Base-by-base conservation (phyloP, 2,888 invertebrate species). In the Masnerella sp. region DNA sequence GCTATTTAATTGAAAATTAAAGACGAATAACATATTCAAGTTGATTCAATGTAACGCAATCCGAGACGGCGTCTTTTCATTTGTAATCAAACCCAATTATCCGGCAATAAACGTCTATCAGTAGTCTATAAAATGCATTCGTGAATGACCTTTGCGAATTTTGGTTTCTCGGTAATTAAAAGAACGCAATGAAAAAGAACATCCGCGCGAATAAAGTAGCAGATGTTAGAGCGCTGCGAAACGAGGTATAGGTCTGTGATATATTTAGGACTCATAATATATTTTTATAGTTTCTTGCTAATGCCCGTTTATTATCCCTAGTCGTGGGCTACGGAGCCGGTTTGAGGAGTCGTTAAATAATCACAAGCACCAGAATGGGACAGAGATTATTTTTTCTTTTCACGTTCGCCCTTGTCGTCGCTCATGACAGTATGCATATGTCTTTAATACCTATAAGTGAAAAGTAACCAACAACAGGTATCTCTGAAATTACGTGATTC, bases 241-340 rank as follows among this genome's bases (percentile, higher is more conserved):
- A 70, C 49, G 67, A 68, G 68, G 18, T 68, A 62, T 76, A 40
- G 52, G 43, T 36, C 61, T 67, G 75, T 69, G 69, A 74, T 74
- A 74, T 70, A 74, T 77, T 77, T 75, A 64, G 75, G 73, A 72
- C 56, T 59, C 76, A 28, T 78, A 74, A 75, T 74, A 74, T 76
- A 78, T 77, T 78, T 77, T 78, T 77, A 77, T 77, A 78, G 78
- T 72, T 78, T 76, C 77, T 59, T 56, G 75, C 75, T 78, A 76
- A 78, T 70, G 73, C 76, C 56, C 75, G 77, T 77, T 78, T 78
- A 78, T 77, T 78, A 78, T 77, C 75, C 62, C 69, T 61, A 65
- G 69, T 74, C 74, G 70, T 67, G 43, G 64, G 65, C 58, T 70
- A 64, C 73, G 34, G 62, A 65, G 76, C 75, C 69, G 68, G 74